Base-by-base conservation (phyloP, 1,140 invertebrate genomes). In the Semibalanus balanoides region DNA sequence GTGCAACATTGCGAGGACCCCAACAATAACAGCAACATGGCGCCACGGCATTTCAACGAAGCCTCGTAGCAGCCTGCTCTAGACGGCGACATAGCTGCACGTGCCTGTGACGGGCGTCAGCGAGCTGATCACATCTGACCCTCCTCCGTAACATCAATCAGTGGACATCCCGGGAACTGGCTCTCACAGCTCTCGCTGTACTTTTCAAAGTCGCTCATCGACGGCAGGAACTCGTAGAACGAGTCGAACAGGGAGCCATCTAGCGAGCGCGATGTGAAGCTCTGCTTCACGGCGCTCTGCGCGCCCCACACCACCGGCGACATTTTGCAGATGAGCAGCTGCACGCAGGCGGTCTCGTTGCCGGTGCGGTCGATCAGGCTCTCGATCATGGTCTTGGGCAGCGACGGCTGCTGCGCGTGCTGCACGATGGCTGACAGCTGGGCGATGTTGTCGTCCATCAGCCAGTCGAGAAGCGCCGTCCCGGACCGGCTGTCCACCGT, bases 321-420 rank as follows among this genome's bases (percentile, higher is more conserved):
- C 72, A 87, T 87, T 84, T 93, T 93, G 81, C 92, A 94, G 76
- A 93, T 83, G 22, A 94, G 81, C 27, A 92, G 83, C 82, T 89
- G 88, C 1, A 93, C 84, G 79, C 92, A 94, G 69, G 87, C 86
- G 0, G 87, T 88, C 78, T 89, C 87, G 75, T 88, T 86, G 0
- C 85, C 85, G 11, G 84, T 82, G 74, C 85, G 81, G 29, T 85
- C 81, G 82, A 86, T 83, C 27, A 90, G 83, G 22, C 86, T 79
- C 0, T 88, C 85, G 74, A 92, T 89, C 69, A 93, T 84, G 51
- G 86, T 82, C 31, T 88, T 85, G 0, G 90, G 86, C 31, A 93
- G 82, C 31, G 88, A 72, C n/a, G 78, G 77, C 74, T 79, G 78
- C 69, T 79, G 76, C 0, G 81, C 81, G 73, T 80, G 79, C 19